Percentiles rank a stretch among this genome's conserved stretches.
phyloP scores from a whole-genome alignment of 2,797 vertebrate genomes.

The Scomberomorus guttatus region DNA sequence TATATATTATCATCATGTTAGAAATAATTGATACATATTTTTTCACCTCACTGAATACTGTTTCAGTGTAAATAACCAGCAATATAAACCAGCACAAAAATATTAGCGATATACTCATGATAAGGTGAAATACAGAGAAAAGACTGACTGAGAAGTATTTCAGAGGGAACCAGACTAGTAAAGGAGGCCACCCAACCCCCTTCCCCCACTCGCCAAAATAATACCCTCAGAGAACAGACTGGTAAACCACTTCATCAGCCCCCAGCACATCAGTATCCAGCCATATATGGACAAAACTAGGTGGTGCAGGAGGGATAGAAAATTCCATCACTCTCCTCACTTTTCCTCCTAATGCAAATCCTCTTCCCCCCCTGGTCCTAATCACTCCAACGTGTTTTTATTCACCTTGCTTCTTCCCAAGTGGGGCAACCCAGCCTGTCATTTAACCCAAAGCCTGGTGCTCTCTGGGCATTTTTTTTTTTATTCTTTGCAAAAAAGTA shows the following conservation, averaged over 20 bases:
- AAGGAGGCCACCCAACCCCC: conserved; percentile 66
- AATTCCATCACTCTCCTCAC: conserved; percentile 67
- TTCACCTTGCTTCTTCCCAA: conserved; percentile 48
- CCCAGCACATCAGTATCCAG: conserved; percentile 44
- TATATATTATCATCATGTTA: conserved; percentile 16
- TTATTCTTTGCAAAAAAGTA: background rate
- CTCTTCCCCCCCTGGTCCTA: conserved; percentile 29
- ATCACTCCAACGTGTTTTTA: conserved; percentile 50
- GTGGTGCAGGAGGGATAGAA: conserved; percentile 41
- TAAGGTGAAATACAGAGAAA: conserved; percentile 24
- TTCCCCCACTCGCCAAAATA: conserved; percentile 37
- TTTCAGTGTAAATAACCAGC: conserved; percentile 14
- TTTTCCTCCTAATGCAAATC: conserved; percentile 59
- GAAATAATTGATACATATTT: conserved; percentile 21
- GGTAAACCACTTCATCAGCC: conserved; percentile 61
- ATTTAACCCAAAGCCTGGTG: conserved; percentile 42
- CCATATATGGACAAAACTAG: conserved; percentile 54
- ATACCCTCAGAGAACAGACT: conserved; percentile 60
- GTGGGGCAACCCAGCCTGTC: conserved; percentile 26
- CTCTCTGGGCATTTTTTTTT: conserved; percentile 30
- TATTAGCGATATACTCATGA: conserved; percentile 24
- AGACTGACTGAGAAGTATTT: conserved; percentile 57
- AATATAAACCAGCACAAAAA: conserved; percentile 29
- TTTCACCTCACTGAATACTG: conserved; percentile 2
- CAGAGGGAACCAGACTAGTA: conserved; percentile 29